Evolutionary conservation across 2,888 invertebrate species (phyloP), one percentile per base, ranked within the genome.

Genomic region (Pteria penguin): DNA sequence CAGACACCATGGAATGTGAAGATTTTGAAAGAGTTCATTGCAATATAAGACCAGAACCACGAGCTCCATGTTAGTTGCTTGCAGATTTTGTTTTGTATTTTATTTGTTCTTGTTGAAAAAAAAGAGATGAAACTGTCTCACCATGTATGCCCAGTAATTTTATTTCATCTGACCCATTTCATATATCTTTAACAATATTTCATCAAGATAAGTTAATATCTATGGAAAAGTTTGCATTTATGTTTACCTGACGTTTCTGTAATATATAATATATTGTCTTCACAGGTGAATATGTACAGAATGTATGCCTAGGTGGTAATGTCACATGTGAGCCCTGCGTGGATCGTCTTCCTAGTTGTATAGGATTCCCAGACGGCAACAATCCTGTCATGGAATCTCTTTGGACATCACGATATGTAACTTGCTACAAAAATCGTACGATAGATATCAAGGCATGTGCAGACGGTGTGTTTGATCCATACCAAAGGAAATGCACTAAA

Each of bases 61-160:
- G 77, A 29, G 82, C 83, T 27, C 85, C 84, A 61, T 85, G 85
- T 85, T 76, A 72, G 83, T 79, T 45, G 11, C 0, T 11, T 14
- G 14, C 14, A 11, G 45, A 11, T 14, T 18, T 45, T 45, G 45
- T 8, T 45, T 45, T 45, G 45, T n/a, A n/a, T n/a, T n/a, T n/a
- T n/a, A n/a, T n/a, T n/a, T n/a, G n/a, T n/a, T n/a, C n/a, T n/a
- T n/a, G n/a, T n/a, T n/a, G n/a, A n/a, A n/a, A n/a, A n/a, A n/a
- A n/a, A n/a, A n/a, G n/a, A n/a, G n/a, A n/a, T n/a, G n/a, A n/a
- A n/a, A n/a, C n/a, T n/a, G n/a, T n/a, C n/a, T n/a, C n/a, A n/a
- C n/a, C n/a, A n/a, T n/a, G n/a, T n/a, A n/a, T n/a, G n/a, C n/a
- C n/a, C n/a, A n/a, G n/a, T n/a, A n/a, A n/a, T n/a, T n/a, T n/a